A percentile compares a stretch with the other conserved stretches of the same genome.
Conservation (phyloP, 2,888 invertebrate species). For the Xestobium rufovillosum region DNA sequence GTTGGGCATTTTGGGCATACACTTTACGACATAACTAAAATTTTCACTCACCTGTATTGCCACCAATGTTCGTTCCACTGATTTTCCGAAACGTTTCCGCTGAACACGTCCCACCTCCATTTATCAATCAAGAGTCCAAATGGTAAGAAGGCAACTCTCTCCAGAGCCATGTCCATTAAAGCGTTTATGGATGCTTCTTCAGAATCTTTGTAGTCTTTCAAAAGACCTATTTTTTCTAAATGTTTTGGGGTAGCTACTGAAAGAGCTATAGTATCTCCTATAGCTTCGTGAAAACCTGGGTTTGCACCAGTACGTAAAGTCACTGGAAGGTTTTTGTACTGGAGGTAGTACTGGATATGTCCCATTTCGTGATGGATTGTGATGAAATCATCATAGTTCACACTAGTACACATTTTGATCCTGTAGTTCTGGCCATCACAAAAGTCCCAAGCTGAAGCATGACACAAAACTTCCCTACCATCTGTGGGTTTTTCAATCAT, state of each 20-base stretch:
- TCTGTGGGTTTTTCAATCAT: constrained; percentile 53
- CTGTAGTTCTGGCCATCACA: constrained; percentile 49
- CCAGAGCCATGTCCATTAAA: constrained; percentile 44
- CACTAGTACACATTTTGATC: constrained; percentile 54
- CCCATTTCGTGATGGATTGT: constrained; percentile 71
- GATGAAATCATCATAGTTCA: constrained; percentile 51
- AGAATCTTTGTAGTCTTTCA: constrained; percentile 37
- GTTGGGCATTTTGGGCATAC: no score
- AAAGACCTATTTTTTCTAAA: constrained; percentile 43
- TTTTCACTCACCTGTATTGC: constrained; percentile 30
- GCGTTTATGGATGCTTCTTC: constrained; percentile 43
- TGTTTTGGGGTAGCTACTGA: constrained; percentile 51
- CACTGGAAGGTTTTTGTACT: constrained; percentile 51
- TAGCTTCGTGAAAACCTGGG: constrained; percentile 58
- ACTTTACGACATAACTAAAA: no score
- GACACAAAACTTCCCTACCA: constrained; percentile 51
- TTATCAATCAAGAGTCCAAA: constrained; percentile 50
- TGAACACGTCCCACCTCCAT: constrained; percentile 54
- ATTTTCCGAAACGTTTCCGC: constrained; percentile 39
- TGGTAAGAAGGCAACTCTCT: constrained; percentile 50
- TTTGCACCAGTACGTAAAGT: constrained; percentile 47
- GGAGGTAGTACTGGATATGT: constrained; percentile 58
- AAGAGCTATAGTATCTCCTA: constrained; percentile 55
- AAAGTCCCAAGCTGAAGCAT: constrained; percentile 65
- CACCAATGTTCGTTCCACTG: constrained; percentile 46